A percentile compares a stretch with the other conserved stretches of the same genome.
Conservation (phyloP, 2,797 vertebrate species). For the Eremophila alpestris region DNA sequence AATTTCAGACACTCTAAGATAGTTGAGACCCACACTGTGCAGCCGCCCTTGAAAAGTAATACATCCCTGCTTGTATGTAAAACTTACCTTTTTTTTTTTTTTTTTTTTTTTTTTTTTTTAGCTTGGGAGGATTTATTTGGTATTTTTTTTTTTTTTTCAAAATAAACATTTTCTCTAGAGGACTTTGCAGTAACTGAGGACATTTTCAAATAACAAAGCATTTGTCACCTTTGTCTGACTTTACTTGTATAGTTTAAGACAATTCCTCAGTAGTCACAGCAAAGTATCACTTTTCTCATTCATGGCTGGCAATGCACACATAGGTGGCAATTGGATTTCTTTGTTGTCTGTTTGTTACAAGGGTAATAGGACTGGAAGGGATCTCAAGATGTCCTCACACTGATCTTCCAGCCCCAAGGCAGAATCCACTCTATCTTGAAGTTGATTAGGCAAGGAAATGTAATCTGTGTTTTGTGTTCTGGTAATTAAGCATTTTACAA, state of each 20-base stretch:
- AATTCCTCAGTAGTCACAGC: background rate
- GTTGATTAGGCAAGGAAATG: slow-evolving; percentile 44
- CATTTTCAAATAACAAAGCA: background rate
- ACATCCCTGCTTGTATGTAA: background rate
- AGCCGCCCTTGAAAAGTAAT: background rate
- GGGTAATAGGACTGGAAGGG: background rate
- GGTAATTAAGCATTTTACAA: slow-evolving; percentile 61
- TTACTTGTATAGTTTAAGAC: background rate
- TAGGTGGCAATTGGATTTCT: background rate
- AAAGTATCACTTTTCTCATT: slow-evolving; percentile 10
- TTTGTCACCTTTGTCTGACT: background rate
- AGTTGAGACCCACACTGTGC: background rate
- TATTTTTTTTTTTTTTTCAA: background rate
- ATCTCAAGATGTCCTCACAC: slow-evolving; percentile 32
- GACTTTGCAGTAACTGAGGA: background rate
- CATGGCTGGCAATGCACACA: background rate
- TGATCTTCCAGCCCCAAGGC: slow-evolving; percentile 40
- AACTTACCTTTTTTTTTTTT: background rate
- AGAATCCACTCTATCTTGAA: slow-evolving; percentile 45
- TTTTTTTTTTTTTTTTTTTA: background rate
- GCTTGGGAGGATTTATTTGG: background rate
- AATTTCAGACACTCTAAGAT: background rate
- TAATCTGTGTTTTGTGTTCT: slow-evolving; percentile 59
- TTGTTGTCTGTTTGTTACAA: slow-evolving; percentile 36
- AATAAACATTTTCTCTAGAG: background rate